Percentiles rank a stretch among this genome's conserved stretches.
Evolutionary conservation across 23 tunicate genomes (phyloP).

Genomic region (Halocynthia roretzi): DNA sequence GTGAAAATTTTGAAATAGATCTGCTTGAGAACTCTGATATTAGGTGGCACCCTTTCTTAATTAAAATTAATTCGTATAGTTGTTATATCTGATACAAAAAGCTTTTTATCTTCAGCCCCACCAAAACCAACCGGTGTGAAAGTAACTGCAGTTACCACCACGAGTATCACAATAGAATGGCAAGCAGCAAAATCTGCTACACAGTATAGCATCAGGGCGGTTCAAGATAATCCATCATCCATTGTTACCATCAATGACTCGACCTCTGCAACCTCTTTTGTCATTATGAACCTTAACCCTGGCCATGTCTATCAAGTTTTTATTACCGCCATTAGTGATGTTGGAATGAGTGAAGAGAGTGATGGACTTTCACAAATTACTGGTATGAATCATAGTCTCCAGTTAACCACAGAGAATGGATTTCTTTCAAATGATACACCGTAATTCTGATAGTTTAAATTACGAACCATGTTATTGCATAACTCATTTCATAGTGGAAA

Average conservation of each 20-base stretch:
- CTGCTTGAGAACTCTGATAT: background rate
- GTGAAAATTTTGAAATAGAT: background rate
- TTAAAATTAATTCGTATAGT: background rate
- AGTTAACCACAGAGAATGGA: too few relatives aligned
- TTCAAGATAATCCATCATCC: too few relatives aligned
- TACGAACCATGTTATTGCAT: too few relatives aligned
- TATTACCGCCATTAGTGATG: background rate
- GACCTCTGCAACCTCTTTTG: background rate
- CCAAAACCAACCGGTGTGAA: slow-evolving; percentile 1
- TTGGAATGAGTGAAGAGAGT: slow-evolving; percentile 3
- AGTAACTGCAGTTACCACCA: slow-evolving; percentile 6
- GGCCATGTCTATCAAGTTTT: slow-evolving; percentile 5
- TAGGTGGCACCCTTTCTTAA: background rate
- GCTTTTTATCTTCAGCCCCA: slow-evolving; percentile 8
- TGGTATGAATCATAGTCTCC: too few relatives aligned
- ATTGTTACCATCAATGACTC: too few relatives aligned
- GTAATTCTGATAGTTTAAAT: too few relatives aligned
- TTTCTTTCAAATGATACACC: too few relatives aligned
- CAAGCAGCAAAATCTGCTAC: background rate
- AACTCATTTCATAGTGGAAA: too few relatives aligned
- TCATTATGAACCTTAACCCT: background rate
- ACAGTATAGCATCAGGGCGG: background rate
- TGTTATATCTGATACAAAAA: too few relatives aligned
- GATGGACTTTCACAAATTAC: too few relatives aligned
- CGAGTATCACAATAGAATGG: background rate